Percentiles rank a stretch among this genome's conserved stretches.
phyloP scores from a whole-genome alignment of 2,888 invertebrate species.

The Nipponacmea schrenckii region DNA sequence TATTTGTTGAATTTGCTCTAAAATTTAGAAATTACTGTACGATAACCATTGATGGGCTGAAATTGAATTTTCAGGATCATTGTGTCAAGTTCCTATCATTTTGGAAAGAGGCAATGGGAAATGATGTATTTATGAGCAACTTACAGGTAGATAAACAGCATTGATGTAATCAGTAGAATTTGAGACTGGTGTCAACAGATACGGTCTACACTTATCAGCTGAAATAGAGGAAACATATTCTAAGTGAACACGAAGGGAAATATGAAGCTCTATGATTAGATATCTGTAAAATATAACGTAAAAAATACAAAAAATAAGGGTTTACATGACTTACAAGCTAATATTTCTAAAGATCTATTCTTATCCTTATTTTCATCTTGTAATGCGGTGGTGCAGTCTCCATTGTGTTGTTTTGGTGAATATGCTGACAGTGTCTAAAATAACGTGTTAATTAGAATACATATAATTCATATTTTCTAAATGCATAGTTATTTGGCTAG shows the following conservation, averaged over 20 bases:
- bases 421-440: slow-evolving; percentile 23
- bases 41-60: too few species aligned
- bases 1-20: too few species aligned
- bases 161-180: slow-evolving; percentile 30
- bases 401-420: slow-evolving; percentile 5
- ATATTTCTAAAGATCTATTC: slow-evolving; percentile 30
- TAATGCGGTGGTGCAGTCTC: slow-evolving; percentile 19
- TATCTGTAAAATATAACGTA: background rate
- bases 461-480: too few species aligned
- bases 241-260: too few species aligned
- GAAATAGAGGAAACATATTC: background rate
- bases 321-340: slow-evolving; percentile 24
- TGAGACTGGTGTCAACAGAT: slow-evolving; percentile 16
- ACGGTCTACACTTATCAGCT: slow-evolving; percentile 26
- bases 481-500: too few species aligned
- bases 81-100: too few species aligned
- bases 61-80: too few species aligned
- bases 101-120: too few species aligned
- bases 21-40: too few species aligned
- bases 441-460: too few species aligned
- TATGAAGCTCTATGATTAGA: too few species aligned
- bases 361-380: slow-evolving; percentile 20
- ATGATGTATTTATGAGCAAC: too few species aligned
- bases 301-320: background rate
- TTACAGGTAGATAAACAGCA: slow-evolving; percentile 34